phyloP scores from a whole-genome alignment of 2,888 invertebrate species.

The Pollenia amentaria region DNA sequence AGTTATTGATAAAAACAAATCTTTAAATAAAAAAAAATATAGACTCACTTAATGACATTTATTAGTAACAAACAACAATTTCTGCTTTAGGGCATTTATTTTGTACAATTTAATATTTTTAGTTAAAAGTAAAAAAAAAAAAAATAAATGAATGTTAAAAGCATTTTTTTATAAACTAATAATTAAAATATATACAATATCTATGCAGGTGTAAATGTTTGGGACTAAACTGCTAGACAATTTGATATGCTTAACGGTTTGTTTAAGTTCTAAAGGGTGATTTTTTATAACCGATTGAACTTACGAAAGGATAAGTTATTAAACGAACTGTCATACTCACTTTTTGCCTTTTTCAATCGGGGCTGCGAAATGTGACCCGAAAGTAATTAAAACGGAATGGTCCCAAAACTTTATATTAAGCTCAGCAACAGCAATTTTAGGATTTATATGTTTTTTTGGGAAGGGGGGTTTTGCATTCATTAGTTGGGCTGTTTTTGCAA shows the following conservation, averaged over 20 bases:
- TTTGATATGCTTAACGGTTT: constrained; percentile 7
- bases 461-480: too few relatives aligned
- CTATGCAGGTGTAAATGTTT: constrained; percentile 36
- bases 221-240: not conserved
- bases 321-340: too few relatives aligned
- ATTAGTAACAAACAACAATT: constrained; percentile 51
- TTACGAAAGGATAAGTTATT: too few relatives aligned
- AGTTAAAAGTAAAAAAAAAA: not conserved
- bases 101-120: not conserved
- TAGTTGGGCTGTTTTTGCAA: too few relatives aligned
- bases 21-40: constrained; percentile 10
- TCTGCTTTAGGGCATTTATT: constrained; percentile 43
- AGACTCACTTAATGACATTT: constrained; percentile 54
- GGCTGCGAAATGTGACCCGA: too few relatives aligned
- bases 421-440: too few relatives aligned
- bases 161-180: not conserved
- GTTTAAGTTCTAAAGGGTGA: not conserved
- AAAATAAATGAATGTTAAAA: not conserved
- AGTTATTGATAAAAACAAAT: constrained; percentile 46
- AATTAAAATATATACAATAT: constrained; percentile 43
- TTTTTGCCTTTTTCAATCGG: too few relatives aligned
- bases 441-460: too few relatives aligned
- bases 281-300: not conserved
- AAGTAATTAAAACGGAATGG: too few relatives aligned
- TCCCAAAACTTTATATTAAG: too few relatives aligned